These are phyloP conservation scores for Meiosimyza decipiens DNA, from an alignment of 2,888 invertebrate genomes.

Conservation along the genomic window DNA sequence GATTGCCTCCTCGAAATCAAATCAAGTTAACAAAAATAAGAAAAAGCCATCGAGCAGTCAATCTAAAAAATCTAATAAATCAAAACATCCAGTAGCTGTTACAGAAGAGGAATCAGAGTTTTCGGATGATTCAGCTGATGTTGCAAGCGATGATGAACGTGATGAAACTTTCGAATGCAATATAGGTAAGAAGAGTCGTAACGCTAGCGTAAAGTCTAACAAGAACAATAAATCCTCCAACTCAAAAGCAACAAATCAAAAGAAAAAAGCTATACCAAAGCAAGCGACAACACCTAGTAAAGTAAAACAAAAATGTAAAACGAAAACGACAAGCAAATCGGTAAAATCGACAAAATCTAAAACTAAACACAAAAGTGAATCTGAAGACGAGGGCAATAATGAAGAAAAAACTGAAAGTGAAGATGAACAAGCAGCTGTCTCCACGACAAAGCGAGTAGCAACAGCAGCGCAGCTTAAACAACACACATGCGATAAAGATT, in stretches of 20 bases:
- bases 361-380: conserved; percentile 36
- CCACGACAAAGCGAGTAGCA: conserved; percentile 7
- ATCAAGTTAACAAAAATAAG: not conserved
- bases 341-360: conserved; percentile 37
- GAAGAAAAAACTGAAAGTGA: conserved; percentile 36
- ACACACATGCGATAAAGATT: conserved; percentile 47
- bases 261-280: conserved; percentile 46
- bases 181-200: conserved; percentile 17
- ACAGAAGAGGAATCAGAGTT: conserved; percentile 9
- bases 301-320: conserved; percentile 44
- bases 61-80: conserved; percentile 12
- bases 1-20: not conserved
- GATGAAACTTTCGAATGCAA: conserved; percentile 33
- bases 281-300: conserved; percentile 46
- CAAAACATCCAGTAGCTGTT: not conserved
- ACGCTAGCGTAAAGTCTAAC: conserved; percentile 41
- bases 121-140: conserved; percentile 19
- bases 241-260: conserved; percentile 54
- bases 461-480: conserved; percentile 43
- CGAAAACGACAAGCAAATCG: conserved; percentile 44
- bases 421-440: conserved; percentile 39
- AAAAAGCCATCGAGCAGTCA: conserved; percentile 2
- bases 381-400: conserved; percentile 45
- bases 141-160: conserved; percentile 28
- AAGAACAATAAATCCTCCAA: conserved; percentile 48